These are phyloP conservation scores for Tamias sibiricus DNA, from an alignment of 2,113 vertebrate genomes.

Conservation along the genomic window DNA sequence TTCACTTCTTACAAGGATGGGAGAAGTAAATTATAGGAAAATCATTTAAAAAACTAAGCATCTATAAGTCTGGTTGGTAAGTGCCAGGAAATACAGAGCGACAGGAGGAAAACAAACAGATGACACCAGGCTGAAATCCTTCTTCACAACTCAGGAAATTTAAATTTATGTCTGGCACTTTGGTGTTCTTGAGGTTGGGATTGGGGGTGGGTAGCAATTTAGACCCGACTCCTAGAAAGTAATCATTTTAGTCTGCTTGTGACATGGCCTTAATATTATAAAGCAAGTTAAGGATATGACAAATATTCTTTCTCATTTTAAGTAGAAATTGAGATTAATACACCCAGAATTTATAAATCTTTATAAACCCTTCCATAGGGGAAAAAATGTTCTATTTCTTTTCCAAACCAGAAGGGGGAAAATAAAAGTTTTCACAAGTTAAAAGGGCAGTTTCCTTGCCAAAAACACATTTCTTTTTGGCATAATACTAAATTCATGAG, in stretches of 20 bases:
- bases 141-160: conserved; percentile 62
- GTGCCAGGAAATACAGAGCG: conserved; percentile 17
- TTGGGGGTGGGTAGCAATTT: background rate
- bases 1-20: conserved; percentile 44
- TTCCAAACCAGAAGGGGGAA: background rate
- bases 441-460: conserved; percentile 1
- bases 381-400: background rate
- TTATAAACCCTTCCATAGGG: conserved; percentile 23
- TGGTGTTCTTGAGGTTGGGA: conserved; percentile 40
- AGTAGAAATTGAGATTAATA: conserved; percentile 60
- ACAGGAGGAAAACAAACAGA: background rate
- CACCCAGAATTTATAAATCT: background rate
- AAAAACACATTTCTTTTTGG: background rate
- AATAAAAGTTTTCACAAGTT: conserved; percentile 40
- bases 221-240: conserved; percentile 44
- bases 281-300: conserved; percentile 53
- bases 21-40: conserved; percentile 34
- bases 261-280: conserved; percentile 23
- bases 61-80: background rate
- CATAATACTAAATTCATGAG: background rate
- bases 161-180: conserved; percentile 56
- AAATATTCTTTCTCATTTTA: conserved; percentile 49
- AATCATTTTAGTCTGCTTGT: conserved; percentile 64
- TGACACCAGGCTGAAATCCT: conserved; percentile 7
- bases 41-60: conserved; percentile 20